phyloP scores from a whole-genome alignment of 2,888 invertebrate species.

The Gisinianus flammeolus region DNA sequence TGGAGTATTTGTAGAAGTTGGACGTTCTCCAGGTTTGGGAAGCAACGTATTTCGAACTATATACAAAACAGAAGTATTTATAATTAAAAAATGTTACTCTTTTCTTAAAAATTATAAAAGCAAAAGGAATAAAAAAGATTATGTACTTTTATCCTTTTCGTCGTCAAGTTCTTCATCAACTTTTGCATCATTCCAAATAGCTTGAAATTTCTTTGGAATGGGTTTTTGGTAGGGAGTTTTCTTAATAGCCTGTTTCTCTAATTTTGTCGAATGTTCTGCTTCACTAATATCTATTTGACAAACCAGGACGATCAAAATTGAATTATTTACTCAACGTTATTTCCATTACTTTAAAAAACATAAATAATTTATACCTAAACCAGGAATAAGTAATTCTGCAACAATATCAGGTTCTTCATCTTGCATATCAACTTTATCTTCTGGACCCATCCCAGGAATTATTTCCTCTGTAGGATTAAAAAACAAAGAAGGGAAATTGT shows the following conservation, averaged over 20 bases:
- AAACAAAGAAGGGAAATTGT: too few relatives aligned
- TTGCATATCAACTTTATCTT: conserved; percentile 79
- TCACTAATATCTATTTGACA: conserved; percentile 73
- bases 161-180: conserved; percentile 55
- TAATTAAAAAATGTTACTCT: conserved; percentile 4
- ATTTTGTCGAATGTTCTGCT: conserved; percentile 52
- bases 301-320: too few relatives aligned
- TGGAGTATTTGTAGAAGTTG: conserved; percentile 27
- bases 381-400: conserved; percentile 72
- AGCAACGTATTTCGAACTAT: conserved; percentile 53
- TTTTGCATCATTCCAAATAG: conserved; percentile 81
- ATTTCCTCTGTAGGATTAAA: conserved; percentile 80
- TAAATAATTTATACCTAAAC: too few relatives aligned
- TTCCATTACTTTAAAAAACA: too few relatives aligned
- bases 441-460: conserved; percentile 98
- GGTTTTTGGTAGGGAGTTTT: conserved; percentile 92
- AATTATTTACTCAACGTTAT: too few relatives aligned
- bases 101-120: background rate
- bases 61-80: conserved; percentile 30
- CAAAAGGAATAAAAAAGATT: background rate
- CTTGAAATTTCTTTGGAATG: conserved; percentile 94
- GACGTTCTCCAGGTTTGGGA: conserved; percentile 48
- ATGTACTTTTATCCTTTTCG: conserved; percentile 51
- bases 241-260: conserved; percentile 59
- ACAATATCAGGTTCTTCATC: conserved; percentile 58